Conservation (phyloP, 2,797 vertebrate species). For the Valencia hispanica region DNA sequence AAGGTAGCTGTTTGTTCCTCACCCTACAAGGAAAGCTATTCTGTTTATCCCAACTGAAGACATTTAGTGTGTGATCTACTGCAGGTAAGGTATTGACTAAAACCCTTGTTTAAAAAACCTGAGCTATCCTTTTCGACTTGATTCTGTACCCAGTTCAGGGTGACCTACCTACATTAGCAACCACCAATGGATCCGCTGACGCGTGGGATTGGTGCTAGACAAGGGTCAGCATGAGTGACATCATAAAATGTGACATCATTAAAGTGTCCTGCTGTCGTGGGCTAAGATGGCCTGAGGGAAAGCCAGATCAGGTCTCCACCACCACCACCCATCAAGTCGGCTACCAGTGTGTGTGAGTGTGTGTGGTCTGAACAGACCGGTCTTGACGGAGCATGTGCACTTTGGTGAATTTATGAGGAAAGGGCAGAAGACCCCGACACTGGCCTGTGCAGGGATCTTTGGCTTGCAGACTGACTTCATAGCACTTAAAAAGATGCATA, state of each 20-base stretch:
- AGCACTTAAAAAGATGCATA: constrained; percentile 46
- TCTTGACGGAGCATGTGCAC: constrained; percentile 45
- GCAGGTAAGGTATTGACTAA: background rate
- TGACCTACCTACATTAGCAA: constrained; percentile 19
- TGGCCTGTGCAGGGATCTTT: constrained; percentile 42
- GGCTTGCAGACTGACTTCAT: constrained; percentile 52
- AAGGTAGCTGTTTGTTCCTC: too few relatives aligned
- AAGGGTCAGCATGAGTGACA: constrained; percentile 74
- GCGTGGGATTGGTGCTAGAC: constrained; percentile 73
- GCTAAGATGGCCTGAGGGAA: constrained; percentile 59
- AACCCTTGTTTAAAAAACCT: background rate
- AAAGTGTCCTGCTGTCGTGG: constrained; percentile 67
- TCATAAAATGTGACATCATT: constrained; percentile 80
- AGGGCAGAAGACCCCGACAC: constrained; percentile 41
- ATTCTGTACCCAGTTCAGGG: constrained; percentile 3
- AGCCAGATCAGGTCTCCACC: constrained; percentile 48
- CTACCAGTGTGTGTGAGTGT: constrained; percentile 28
- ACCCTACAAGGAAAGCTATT: background rate
- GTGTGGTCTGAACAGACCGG: constrained; percentile 52
- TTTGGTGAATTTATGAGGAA: constrained; percentile 61
- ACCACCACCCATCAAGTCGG: constrained; percentile 33
- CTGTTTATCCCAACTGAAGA: background rate
- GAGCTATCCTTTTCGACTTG: background rate
- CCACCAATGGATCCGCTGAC: constrained; percentile 53
- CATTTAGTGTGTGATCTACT: background rate